phyloP scores from a whole-genome alignment of 2,888 invertebrate species.

The Salpingus planirostris region DNA sequence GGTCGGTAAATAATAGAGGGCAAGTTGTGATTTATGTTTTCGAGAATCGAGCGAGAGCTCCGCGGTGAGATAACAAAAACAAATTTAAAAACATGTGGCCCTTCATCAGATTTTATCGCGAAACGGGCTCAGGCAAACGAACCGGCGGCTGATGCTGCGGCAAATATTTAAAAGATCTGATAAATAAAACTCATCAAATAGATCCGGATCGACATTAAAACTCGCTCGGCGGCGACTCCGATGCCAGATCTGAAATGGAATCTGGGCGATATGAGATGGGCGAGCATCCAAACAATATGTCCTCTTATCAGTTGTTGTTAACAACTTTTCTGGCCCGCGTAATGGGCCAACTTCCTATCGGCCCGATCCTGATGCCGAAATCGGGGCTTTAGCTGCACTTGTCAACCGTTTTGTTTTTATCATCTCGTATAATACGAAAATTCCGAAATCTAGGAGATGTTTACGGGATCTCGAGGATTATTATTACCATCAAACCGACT shows the following conservation, averaged over 20 bases:
- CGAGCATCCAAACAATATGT: slow-evolving; percentile 41
- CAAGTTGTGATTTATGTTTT: slow-evolving; percentile 26
- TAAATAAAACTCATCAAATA: slow-evolving; percentile 43
- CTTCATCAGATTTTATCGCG: slow-evolving; percentile 33
- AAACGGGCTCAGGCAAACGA: slow-evolving; percentile 22
- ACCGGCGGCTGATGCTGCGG: slow-evolving; percentile 1
- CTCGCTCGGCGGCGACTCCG: slow-evolving; percentile 25
- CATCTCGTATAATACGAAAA: too few species aligned
- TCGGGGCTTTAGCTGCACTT: slow-evolving; percentile 32
- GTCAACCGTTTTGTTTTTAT: slow-evolving; percentile 38
- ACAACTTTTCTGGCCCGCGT: slow-evolving; percentile 40
- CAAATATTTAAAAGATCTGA: slow-evolving; percentile 33
- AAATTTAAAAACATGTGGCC: slow-evolving; percentile 34
- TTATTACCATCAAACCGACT: neutral
- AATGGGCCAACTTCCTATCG: slow-evolving; percentile 37
- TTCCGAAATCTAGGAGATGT: too few species aligned
- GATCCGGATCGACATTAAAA: slow-evolving; percentile 43
- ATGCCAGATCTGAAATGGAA: slow-evolving; percentile 42
- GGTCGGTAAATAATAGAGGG: slow-evolving; percentile 22
- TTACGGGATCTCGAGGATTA: too few species aligned
- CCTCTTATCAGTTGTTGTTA: slow-evolving; percentile 40
- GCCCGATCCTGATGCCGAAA: slow-evolving; percentile 23
- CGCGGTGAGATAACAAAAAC: slow-evolving; percentile 28
- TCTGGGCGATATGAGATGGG: slow-evolving; percentile 35
- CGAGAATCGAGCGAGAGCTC: slow-evolving; percentile 29